Base-by-base conservation (phyloP, 2,888 invertebrate species). In the Brachyptera risi region DNA sequence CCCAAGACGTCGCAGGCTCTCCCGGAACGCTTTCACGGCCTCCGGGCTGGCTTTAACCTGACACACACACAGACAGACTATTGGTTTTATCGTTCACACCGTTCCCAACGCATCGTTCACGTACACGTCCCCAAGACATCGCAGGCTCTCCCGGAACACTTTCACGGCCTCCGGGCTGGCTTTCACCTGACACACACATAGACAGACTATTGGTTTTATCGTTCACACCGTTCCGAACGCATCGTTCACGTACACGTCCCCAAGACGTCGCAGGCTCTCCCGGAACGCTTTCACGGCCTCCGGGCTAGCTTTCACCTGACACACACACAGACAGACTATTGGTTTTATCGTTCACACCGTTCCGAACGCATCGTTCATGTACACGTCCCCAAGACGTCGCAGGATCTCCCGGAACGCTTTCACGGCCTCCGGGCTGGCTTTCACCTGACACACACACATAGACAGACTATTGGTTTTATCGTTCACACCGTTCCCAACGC, bases 161-260 rank as follows among this genome's bases (percentile, higher is more conserved):
- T 89, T 87, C 0, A 96, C 88, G 72, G 90, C 89, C 37, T 84
- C 90, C 40, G 91, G 83, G 68, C 90, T 86, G 31, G 99, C 98
- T 76, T 97, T 98, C 0, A 89, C 76, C 86, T 87, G 67, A n/a
- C n/a, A n/a, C n/a, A n/a, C n/a, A n/a, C n/a, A n/a, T n/a, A n/a
- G n/a, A n/a, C n/a, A n/a, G n/a, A n/a, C n/a, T n/a, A n/a, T n/a
- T n/a, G n/a, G n/a, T n/a, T n/a, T n/a, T n/a, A n/a, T n/a, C n/a
- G n/a, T n/a, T n/a, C n/a, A n/a, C n/a, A n/a, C n/a, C n/a, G 95
- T 95, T 71, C 99, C 99, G 78, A 99, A 99, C 11, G 99, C 99
- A 83, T 99, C 99, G 78, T 99, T 99, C 11, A 99, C 90, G 76
- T 97, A 99, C 27, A 99, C 84, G 80, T 99, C 99, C n/a, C 96